These are phyloP conservation scores for Corythoichthys intestinalis DNA, from an alignment of 2,113 vertebrate genomes.

Conservation along the genomic window DNA sequence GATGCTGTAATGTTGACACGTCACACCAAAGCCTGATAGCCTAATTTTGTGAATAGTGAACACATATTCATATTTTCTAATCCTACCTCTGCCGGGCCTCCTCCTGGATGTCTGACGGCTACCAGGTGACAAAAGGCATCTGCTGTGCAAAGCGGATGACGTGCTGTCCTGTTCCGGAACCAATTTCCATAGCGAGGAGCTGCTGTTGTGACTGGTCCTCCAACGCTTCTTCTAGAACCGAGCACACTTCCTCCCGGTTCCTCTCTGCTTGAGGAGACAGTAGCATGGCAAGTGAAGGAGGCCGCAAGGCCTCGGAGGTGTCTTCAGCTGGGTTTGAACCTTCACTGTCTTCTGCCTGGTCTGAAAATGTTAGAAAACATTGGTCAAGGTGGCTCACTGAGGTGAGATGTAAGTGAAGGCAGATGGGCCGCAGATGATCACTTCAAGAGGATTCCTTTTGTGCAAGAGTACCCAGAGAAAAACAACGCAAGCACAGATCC, in stretches of 20 bases:
- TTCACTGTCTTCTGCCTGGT: slow-evolving; percentile 4
- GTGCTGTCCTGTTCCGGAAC: slow-evolving; percentile 72
- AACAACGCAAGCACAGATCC: background rate
- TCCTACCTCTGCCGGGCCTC: slow-evolving; percentile 57
- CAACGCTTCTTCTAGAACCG: slow-evolving; percentile 62
- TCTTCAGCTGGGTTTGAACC: too few relatives aligned
- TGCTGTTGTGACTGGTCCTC: slow-evolving; percentile 59
- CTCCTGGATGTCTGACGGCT: slow-evolving; percentile 69
- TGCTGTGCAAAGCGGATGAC: slow-evolving; percentile 70
- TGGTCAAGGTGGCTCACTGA: slow-evolving; percentile 16
- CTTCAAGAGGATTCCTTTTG: slow-evolving; percentile 63
- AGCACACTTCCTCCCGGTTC: slow-evolving; percentile 66
- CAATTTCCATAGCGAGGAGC: slow-evolving; percentile 68
- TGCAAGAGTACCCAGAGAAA: too few relatives aligned
- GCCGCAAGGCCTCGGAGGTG: background rate
- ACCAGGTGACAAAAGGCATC: slow-evolving; percentile 70
- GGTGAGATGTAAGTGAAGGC: slow-evolving; percentile 23
- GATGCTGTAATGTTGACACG: slow-evolving; percentile 46
- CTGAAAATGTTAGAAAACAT: slow-evolving; percentile 6
- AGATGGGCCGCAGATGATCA: slow-evolving; percentile 64
- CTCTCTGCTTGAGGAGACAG: slow-evolving; percentile 69
- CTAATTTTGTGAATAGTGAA: background rate
- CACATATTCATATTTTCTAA: background rate
- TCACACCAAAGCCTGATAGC: background rate
- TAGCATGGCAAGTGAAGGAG: slow-evolving; percentile 53